Conservation (phyloP, 2,888 invertebrate species). For the Macrosiphum euphorbiae region DNA sequence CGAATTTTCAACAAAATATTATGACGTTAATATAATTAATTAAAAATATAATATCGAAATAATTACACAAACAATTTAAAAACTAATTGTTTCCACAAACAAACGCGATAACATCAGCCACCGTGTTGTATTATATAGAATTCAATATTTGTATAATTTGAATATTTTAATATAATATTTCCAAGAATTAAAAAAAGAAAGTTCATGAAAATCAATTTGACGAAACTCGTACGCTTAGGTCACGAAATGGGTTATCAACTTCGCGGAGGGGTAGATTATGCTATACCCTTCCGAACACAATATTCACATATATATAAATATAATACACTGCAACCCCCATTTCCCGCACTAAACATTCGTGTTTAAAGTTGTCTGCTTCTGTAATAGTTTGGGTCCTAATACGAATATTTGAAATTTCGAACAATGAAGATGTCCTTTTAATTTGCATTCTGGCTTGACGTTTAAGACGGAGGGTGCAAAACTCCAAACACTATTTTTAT, state of each 20-base stretch:
- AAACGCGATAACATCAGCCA: background rate
- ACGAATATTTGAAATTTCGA: slow-evolving; percentile 40
- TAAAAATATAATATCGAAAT: background rate
- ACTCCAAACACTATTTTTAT: background rate
- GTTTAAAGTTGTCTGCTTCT: background rate
- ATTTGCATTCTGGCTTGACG: background rate
- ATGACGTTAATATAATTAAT: background rate
- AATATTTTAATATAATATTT: background rate
- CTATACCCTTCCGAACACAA: background rate
- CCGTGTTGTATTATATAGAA: background rate
- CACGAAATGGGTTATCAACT: background rate
- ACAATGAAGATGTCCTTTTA: slow-evolving; percentile 13
- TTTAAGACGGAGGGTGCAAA: background rate
- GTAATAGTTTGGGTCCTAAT: background rate
- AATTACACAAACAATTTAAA: background rate
- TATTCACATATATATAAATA: background rate
- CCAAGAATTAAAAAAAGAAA: background rate
- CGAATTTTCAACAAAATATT: background rate
- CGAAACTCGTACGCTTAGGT: background rate
- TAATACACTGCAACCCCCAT: background rate
- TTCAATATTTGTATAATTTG: background rate
- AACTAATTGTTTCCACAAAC: background rate
- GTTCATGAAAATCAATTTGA: slow-evolving; percentile 11
- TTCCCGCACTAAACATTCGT: slow-evolving; percentile 1
- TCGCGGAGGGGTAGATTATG: background rate